These are phyloP conservation scores for Grantiella picta DNA, from an alignment of 2,113 vertebrate genomes.

Conservation along the genomic window DNA sequence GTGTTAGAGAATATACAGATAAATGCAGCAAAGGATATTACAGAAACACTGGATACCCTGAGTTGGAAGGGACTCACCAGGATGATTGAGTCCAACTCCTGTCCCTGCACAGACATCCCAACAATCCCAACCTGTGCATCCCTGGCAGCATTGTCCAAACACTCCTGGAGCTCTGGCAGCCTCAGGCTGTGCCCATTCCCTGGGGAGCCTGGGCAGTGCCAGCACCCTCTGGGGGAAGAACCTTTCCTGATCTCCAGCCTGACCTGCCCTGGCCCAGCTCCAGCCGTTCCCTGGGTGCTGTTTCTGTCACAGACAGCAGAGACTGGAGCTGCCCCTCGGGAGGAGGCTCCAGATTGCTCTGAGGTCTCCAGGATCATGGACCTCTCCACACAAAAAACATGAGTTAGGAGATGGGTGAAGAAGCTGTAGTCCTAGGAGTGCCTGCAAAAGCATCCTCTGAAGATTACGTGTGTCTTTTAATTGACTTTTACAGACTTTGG, in stretches of 20 bases:
- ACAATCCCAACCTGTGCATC: neutral
- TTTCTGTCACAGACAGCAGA: neutral
- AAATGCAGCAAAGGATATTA: neutral
- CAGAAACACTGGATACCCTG: neutral
- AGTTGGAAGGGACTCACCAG: too few relatives aligned
- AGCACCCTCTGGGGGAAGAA: neutral
- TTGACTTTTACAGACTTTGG: neutral
- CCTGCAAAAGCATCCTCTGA: neutral
- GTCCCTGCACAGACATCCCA: neutral
- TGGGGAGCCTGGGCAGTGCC: neutral
- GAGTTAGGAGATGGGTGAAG: neutral
- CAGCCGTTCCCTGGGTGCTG: rapidly evolving
- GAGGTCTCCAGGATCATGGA: neutral
- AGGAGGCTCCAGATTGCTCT: neutral
- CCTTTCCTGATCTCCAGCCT: neutral
- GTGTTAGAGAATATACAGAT: neutral
- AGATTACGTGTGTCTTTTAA: neutral
- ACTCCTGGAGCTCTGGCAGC: neutral
- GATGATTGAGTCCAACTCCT: rapidly evolving
- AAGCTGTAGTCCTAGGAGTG: neutral
- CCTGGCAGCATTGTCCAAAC: neutral
- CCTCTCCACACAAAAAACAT: neutral
- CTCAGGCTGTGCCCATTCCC: neutral
- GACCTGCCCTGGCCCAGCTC: neutral
- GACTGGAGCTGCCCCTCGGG: rapidly evolving